Conservation (phyloP, 1,140 invertebrate species). For the Trachymyrmex cornetzi region DNA sequence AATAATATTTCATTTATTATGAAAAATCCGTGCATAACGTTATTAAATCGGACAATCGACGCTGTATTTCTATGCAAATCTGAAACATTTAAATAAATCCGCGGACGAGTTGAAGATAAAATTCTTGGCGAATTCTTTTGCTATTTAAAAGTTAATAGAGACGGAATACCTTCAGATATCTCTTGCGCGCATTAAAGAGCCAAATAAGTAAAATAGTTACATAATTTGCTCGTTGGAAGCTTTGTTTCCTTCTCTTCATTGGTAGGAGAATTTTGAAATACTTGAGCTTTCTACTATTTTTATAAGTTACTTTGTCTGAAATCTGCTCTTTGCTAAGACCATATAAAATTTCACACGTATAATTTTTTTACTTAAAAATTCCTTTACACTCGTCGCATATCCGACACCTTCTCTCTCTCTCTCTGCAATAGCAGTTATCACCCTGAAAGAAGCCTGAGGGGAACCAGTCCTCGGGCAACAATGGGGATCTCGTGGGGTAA, state of each 20-base stretch:
- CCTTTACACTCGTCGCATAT: not conserved
- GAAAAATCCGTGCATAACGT: not conserved
- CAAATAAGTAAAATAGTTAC: constrained; percentile 10
- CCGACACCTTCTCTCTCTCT: constrained; percentile 45
- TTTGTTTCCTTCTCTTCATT: not conserved
- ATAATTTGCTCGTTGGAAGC: not conserved
- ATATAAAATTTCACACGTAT: not conserved
- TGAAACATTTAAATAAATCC: constrained; percentile 14
- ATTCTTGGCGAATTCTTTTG: not conserved
- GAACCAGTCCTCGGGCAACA: constrained; percentile 61
- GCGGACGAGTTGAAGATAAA: constrained; percentile 17
- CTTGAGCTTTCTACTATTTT: not conserved
- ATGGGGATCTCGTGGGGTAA: constrained; percentile 64
- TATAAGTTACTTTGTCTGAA: not conserved
- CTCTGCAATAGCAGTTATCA: constrained; percentile 35
- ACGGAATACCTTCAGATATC: not conserved
- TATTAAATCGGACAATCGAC: not conserved
- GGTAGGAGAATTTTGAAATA: constrained; percentile 1
- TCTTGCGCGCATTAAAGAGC: constrained; percentile 10
- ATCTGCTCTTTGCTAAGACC: not conserved
- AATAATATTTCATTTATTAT: constrained; percentile 4
- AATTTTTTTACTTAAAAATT: not conserved
- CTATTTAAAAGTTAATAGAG: not conserved
- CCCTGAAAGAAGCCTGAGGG: constrained; percentile 46
- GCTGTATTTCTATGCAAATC: not conserved